Conservation (phyloP, 2,797 vertebrate species). For the Fistularia tabacaria region DNA sequence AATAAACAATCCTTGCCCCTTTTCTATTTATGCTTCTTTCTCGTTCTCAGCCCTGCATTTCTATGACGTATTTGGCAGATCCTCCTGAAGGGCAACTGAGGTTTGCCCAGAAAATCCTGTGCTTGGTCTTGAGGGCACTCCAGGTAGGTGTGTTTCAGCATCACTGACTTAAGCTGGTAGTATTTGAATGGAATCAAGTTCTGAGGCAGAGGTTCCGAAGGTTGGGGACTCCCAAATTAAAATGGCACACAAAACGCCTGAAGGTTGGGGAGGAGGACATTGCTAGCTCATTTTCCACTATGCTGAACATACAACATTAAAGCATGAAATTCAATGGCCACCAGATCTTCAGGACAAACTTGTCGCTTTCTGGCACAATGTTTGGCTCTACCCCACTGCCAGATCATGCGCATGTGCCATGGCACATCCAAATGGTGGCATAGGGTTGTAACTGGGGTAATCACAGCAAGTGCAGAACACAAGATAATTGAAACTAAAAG, state of each 20-base stretch:
- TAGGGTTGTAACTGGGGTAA: slow-evolving; percentile 85
- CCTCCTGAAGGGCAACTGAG: slow-evolving; percentile 69
- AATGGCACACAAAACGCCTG: too few species aligned
- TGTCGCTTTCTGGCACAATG: too few species aligned
- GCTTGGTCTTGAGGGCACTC: slow-evolving; percentile 88
- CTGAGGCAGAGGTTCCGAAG: slow-evolving; percentile 75
- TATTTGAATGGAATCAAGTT: slow-evolving; percentile 81
- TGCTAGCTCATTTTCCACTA: too few species aligned
- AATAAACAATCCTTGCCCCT: too few species aligned
- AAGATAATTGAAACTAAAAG: slow-evolving; percentile 75
- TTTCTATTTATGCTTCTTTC: too few species aligned
- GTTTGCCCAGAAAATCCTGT: slow-evolving; percentile 83
- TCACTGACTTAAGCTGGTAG: slow-evolving; percentile 83
- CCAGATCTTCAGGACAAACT: slow-evolving; percentile 70
- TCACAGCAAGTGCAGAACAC: slow-evolving; percentile 80
- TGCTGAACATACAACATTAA: too few species aligned
- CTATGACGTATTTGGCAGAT: slow-evolving; percentile 9
- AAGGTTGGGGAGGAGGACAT: too few species aligned
- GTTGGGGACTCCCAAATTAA: too few species aligned
- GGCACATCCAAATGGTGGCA: slow-evolving; percentile 91
- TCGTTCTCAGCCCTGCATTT: too few species aligned
- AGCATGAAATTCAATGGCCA: slow-evolving; percentile 50
- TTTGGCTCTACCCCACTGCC: slow-evolving; percentile 79
- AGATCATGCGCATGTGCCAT: slow-evolving; percentile 79
- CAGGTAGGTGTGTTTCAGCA: slow-evolving; percentile 81